Evolutionary conservation across 2,797 vertebrate species (phyloP).

Genomic region (Melanotaenia boesemani): DNA sequence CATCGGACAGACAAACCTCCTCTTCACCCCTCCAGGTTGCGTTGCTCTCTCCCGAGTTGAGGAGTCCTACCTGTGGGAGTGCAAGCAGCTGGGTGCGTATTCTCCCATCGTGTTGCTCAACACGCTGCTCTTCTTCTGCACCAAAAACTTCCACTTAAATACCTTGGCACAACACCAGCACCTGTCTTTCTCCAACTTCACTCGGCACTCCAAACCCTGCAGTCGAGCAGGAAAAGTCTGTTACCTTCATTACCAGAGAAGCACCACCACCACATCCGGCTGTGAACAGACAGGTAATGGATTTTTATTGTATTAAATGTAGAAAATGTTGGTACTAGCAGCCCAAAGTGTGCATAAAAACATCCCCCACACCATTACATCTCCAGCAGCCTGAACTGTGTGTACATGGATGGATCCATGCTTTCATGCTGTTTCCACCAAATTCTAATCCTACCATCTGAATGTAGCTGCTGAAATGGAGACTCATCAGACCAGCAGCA

Average conservation of each 20-base stretch:
- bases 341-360: no score
- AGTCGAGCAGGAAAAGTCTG: conserved; percentile 86
- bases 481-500: no score
- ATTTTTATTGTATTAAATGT: background rate
- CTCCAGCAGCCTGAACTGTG: no score
- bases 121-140: conserved; percentile 96
- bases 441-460: no score
- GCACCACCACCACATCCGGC: conserved; percentile 64
- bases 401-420: no score
- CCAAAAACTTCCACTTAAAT: conserved; percentile 92
- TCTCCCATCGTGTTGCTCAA: conserved; percentile 96
- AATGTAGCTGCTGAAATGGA: no score
- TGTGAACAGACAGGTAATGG: conserved; percentile 51
- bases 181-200: conserved; percentile 91
- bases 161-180: conserved; percentile 90
- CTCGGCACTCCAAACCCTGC: conserved; percentile 86
- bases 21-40: conserved; percentile 31
- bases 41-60: conserved; percentile 89
- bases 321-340: background rate
- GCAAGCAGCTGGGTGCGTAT: conserved; percentile 96
- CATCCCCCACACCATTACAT: no score
- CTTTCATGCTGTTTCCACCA: no score
- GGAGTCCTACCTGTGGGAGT: conserved; percentile 97
- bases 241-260: conserved; percentile 88
- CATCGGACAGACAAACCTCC: background rate